These are phyloP conservation scores for Cephalopachus bancanus DNA, from an alignment of 2,797 vertebrate species.

Conservation along the genomic window DNA sequence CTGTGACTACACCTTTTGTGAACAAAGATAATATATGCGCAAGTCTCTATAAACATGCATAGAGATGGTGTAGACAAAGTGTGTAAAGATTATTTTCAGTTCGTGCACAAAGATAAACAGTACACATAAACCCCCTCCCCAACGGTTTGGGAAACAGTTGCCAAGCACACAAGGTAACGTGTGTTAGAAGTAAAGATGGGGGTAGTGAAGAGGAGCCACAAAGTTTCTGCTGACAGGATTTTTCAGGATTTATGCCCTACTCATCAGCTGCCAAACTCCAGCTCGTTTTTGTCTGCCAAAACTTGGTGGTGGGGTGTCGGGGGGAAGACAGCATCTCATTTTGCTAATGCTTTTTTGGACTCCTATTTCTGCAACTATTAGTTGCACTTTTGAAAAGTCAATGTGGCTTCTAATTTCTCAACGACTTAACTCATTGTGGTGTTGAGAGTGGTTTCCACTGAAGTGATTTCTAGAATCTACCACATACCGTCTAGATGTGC, in stretches of 20 bases:
- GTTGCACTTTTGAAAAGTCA: constrained; percentile 47
- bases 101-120: not conserved
- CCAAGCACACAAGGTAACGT: not conserved
- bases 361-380: not conserved
- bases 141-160: constrained; percentile 17
- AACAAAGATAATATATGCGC: not conserved
- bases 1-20: constrained; percentile 1
- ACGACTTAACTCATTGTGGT: not conserved
- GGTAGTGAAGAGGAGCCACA: not conserved
- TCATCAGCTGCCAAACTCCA: not conserved
- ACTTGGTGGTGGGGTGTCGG: not conserved
- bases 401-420: constrained; percentile 39
- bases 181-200: not conserved
- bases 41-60: not conserved
- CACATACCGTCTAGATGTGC: not conserved
- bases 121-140: not conserved
- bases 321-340: not conserved
- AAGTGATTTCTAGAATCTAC: constrained; percentile 44
- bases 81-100: not conserved
- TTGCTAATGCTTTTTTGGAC: constrained; percentile 13
- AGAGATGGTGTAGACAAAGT: not conserved
- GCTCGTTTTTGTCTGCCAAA: not conserved
- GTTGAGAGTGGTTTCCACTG: not conserved
- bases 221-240: constrained; percentile 34
- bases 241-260: not conserved